Evolutionary conservation across 1,140 invertebrate species (phyloP), one percentile per base, ranked within the genome.

Genomic region (Procambarus virginalis): DNA sequence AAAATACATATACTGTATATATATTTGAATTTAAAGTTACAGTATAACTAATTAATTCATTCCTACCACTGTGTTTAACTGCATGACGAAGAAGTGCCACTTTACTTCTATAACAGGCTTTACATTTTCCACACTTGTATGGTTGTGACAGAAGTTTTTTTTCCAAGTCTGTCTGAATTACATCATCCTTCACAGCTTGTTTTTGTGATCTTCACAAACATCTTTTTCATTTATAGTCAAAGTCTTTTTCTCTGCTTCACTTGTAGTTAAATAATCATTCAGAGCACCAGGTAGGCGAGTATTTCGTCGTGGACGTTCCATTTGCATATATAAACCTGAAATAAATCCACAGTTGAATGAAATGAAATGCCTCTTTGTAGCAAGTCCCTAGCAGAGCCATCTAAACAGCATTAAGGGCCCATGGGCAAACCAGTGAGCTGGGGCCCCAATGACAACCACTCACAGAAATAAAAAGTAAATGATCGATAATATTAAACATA

Each of bases 121-220:
- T 89, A 64, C 87, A 89, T 60, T 89, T 81, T 12, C 73, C 45
- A 60, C 87, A 89, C 22, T 89, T 89, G 79, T 89, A 89, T n/a
- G 87, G 79, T 17, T 84, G 87, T 20, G 87, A 84, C 14, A 78
- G 4, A 1, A 79, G 49, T 4, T 76, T 4, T 49, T 77, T 89
- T 48, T 34, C 34, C 12, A 55, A 55, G 51, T 55, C 58, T 89
- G 75, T 86, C 75, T 34, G 51, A 34, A 14, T 87, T 22, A 51
- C 60, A 58, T 79, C 84, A 34, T 51, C 73, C 22, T 79, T 58
- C 12, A 60, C 22, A 46, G 77, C 75, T 73, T 86, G 45, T n/a
- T 76, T 46, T 73, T 34, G 9, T 81, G 79, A 17, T 64, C 34
- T 48, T 45, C 60, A 12, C 12, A 68, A 64, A 17, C 46, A 9